These are phyloP conservation scores for Holcopasites calliopsidis DNA, from an alignment of 1,140 invertebrate species.

Conservation along the genomic window DNA sequence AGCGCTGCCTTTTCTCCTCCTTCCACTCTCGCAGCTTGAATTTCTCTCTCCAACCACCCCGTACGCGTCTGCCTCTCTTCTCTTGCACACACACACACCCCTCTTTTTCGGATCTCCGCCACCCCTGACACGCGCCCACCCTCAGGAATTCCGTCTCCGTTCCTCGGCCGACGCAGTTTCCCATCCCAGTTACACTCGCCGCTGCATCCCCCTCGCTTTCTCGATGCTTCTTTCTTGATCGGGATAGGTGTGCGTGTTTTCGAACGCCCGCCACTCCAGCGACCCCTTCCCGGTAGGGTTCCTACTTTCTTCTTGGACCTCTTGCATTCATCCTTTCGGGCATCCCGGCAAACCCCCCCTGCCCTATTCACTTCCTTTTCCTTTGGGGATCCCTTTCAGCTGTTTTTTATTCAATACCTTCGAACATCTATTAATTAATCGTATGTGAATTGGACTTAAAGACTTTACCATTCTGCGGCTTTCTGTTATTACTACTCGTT, in stretches of 20 bases:
- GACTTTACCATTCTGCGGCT: too few species aligned
- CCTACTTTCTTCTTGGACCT: neutral
- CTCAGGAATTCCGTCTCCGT: neutral
- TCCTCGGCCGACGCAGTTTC: neutral
- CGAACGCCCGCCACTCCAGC: conserved; percentile 7
- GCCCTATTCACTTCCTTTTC: too few species aligned
- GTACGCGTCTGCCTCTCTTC: conserved; percentile 16
- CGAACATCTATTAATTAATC: too few species aligned
- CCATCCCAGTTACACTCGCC: neutral
- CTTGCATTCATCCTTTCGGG: too few species aligned
- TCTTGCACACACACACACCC: neutral
- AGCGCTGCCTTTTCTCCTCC: neutral
- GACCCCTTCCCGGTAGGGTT: neutral
- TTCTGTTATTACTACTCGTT: too few species aligned
- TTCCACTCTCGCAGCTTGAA: neutral
- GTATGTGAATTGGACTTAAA: too few species aligned
- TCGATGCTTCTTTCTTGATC: conserved; percentile 33
- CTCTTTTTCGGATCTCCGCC: conserved; percentile 16
- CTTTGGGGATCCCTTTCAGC: too few species aligned
- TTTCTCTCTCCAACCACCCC: conserved; percentile 11
- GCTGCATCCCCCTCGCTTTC: conserved; percentile 9
- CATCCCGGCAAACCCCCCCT: too few species aligned
- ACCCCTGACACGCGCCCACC: neutral
- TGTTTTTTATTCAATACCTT: too few species aligned
- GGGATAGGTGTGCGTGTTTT: conserved; percentile 39